These are phyloP conservation scores for Actinemys pallida DNA, from an alignment of 2,113 vertebrate genomes.

Conservation along the genomic window DNA sequence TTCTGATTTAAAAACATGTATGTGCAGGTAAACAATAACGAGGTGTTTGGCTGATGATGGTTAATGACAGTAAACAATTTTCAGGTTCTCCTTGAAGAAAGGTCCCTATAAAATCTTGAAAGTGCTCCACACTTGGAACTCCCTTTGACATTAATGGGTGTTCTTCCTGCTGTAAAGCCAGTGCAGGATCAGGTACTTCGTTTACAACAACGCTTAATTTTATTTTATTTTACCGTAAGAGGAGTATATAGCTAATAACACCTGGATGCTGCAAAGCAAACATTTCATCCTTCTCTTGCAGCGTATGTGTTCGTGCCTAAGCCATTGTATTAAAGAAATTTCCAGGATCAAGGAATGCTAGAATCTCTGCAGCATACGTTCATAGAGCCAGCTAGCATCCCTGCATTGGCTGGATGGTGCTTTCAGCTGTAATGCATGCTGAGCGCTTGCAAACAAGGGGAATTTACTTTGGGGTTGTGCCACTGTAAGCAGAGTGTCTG, in stretches of 20 bases:
- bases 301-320: neutral
- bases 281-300: neutral
- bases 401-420: neutral
- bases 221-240: neutral
- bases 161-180: neutral
- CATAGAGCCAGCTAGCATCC: constrained; percentile 19
- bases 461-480: neutral
- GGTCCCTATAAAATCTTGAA: neutral
- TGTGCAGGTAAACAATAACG: neutral
- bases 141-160: accelerated
- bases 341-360: constrained; percentile 37
- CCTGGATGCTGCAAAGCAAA: neutral
- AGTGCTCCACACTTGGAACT: accelerated
- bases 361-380: constrained; percentile 44
- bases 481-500: neutral
- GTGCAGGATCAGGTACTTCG: neutral
- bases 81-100: neutral
- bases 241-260: neutral
- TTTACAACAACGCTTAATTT: neutral
- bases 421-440: neutral
- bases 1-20: neutral
- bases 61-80: neutral
- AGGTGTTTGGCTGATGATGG: neutral
- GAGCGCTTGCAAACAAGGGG: neutral
- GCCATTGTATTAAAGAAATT: constrained; percentile 34